Base-by-base conservation (phyloP, 1,140 invertebrate species). In the Pteromalus puparum region DNA sequence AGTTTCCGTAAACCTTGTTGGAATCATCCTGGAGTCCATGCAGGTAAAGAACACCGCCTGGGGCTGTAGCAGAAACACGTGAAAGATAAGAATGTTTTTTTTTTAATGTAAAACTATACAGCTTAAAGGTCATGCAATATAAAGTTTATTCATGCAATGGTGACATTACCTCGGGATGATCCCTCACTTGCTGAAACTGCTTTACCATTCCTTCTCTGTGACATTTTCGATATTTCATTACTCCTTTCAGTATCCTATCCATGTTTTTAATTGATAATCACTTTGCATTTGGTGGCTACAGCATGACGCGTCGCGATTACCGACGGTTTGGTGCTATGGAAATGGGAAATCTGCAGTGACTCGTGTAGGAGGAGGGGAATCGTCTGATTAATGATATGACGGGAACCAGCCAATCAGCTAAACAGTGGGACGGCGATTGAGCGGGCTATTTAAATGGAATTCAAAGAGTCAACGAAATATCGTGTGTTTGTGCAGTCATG, bases 31-130 rank as follows among this genome's bases (percentile, higher is more conserved):
- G 92, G 97, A 98, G 94, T 99, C 98, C 96, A 99, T 99, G 93
- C 98, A 99, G 24, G 98, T 98, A 92, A 99, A 98, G 93, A 99
- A 98, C 83, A 99, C 96, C 85, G 98, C 97, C 95, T 98, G 98
- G 10, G 98, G 98, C 97, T 99, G 92, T 70, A 28, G 26, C 30
- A 78, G 21, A 79, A 77, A 77, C 74, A 53, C 6, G n/a, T 42
- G n/a, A 68, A 12, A 46, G 48, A 48, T 76, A 18, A 26, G 13
- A 34, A 76, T 21, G 42, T 28, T 28, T 26, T 75, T 72, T 72
- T 28, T 30, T 28, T 28, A 18, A 15, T 72, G 7, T 30, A 72
- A 72, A 13, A 34, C 15, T 24, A 30, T 65, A 28, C 34, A 67
- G 30, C 12, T 61, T 3, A 42, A 67, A 28, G 21, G 26, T 75